Base-by-base conservation (phyloP, 53 echinoderm and acorn worm species). In the Hippasteria phrygiana region DNA sequence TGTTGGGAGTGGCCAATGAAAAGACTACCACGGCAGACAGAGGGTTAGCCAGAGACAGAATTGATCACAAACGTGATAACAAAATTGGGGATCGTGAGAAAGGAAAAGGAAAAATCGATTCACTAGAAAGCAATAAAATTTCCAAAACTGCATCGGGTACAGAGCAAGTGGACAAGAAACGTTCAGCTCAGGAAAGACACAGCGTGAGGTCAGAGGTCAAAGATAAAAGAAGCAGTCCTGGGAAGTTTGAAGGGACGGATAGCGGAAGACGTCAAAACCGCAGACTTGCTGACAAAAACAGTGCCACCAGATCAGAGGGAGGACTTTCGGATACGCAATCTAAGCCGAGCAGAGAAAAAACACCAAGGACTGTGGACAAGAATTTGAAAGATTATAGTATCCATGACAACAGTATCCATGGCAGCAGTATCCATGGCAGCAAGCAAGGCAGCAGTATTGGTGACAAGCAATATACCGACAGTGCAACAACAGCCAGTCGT, bases 251-350 rank as follows among this genome's bases (percentile, higher is more conserved):
- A 20, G 40, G 42, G 2, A 22, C 7, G 24, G 32, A 29, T 26
- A 32, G 13, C 36, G 81, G 27, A 5, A 11, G 26, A 29, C 39
- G 81, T 81, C 28, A 8, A 38, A 37, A 71, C 20, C 38, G 46
- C 14, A 75, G 42, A 46, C 37, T 20, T 33, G 55, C 37, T 41
- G 45, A 33, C 40, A 80, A 7, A 88, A 78, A 54, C 39, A 66
- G 33, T 6, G 28, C 37, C 39, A 29, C 14, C n/a, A 59, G 16
- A 82, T 20, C 18, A 17, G 38, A 73, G 59, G 36, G 2, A 74
- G 74, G 45, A 48, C 53, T n/a, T 47, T 28, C n/a, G 16, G 42
- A 17, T 22, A 16, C 41, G 14, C 32, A 50, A 27, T 4, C 50
- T 36, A 22, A 73, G n/a, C 11, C 20, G 13, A 35, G 62, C 5